Evolutionary conservation across 1,140 invertebrate species (phyloP).

Genomic region (Temnothorax curvispinosus): DNA sequence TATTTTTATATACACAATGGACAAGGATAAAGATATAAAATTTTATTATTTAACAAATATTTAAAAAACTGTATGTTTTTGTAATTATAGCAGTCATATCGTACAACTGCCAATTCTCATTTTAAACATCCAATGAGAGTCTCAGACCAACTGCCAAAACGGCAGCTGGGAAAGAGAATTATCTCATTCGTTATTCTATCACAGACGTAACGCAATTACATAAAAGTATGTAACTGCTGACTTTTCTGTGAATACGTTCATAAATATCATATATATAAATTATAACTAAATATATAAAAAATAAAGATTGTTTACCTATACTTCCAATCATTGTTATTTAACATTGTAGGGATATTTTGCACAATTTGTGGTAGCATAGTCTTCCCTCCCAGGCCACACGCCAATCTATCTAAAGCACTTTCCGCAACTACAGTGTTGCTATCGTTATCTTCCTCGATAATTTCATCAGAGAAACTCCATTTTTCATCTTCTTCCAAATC

Average conservation of each 20-base stretch:
- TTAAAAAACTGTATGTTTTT: conserved; percentile 72
- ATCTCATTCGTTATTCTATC: conserved; percentile 75
- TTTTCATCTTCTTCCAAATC: conserved; percentile 97
- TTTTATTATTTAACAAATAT: neutral
- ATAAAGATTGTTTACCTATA: conserved; percentile 84
- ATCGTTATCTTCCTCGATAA: conserved; percentile 91
- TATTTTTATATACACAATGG: neutral
- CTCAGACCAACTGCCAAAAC: conserved; percentile 76
- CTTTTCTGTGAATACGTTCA: conserved; percentile 74
- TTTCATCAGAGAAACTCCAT: conserved; percentile 90
- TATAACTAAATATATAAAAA: neutral
- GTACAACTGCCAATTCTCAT: conserved; percentile 70
- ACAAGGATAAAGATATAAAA: neutral
- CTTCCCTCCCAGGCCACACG: conserved; percentile 98
- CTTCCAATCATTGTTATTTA: conserved; percentile 93
- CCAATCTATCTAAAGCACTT: conserved; percentile 97
- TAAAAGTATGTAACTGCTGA: conserved; percentile 77
- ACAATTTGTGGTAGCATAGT: conserved; percentile 96
- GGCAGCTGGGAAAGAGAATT: conserved; percentile 67
- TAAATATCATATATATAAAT: neutral
- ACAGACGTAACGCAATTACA: conserved; percentile 81
- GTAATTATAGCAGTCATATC: conserved; percentile 64
- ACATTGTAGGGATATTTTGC: conserved; percentile 94
- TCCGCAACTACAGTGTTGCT: conserved; percentile 98
- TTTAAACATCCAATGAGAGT: conserved; percentile 69